Evolutionary conservation across 2,113 vertebrate genomes (phyloP), one percentile per base, ranked within the genome.

Genomic region (Gobio gobio): DNA sequence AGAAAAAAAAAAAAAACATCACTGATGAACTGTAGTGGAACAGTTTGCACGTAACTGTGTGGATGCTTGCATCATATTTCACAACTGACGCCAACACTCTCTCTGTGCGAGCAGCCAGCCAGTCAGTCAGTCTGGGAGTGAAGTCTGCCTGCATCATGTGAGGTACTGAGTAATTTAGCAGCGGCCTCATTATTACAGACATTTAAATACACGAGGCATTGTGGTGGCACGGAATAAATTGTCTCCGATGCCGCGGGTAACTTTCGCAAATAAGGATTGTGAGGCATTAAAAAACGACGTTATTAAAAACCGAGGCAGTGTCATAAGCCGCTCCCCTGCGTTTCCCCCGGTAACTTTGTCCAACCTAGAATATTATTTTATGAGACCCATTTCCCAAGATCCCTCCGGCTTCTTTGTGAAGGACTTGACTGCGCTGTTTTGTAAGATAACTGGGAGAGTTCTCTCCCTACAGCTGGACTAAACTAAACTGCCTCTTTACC

Each of bases 401-500:
- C 85, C 87, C 83, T 87, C 85, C 78, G 86, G 83, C 85, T 86
- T 86, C 86, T 88, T 78, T 77, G 82, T 83, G 81, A 74, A 88
- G 83, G 64, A 89, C 83, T 85, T 51, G 79, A 89, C 89, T 89
- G 86, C 64, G 78, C 87, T 89, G 88, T 85, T 92, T 89, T 81
- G 83, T 87, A 87, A 89, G 90, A 94, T 92, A 93, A 92, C 90
- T 88, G 84, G 86, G 87, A 86, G 83, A 78, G 83, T 81, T 87
- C 87, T 87, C 68, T 81, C 86, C 91, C 90, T 70, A 59, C 90
- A 90, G 87, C 88, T 84, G 88, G 90, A 88, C 85, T 81, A 84
- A 83, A 84, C 90, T 88, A 90, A 92, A 91, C 90, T 86, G 88
- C 85, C 84, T 90, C 89, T 91, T 92, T 91, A 91, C 86, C 88